phyloP scores from a whole-genome alignment of 1,140 invertebrate genomes.

The Dufourea novaeangliae region DNA sequence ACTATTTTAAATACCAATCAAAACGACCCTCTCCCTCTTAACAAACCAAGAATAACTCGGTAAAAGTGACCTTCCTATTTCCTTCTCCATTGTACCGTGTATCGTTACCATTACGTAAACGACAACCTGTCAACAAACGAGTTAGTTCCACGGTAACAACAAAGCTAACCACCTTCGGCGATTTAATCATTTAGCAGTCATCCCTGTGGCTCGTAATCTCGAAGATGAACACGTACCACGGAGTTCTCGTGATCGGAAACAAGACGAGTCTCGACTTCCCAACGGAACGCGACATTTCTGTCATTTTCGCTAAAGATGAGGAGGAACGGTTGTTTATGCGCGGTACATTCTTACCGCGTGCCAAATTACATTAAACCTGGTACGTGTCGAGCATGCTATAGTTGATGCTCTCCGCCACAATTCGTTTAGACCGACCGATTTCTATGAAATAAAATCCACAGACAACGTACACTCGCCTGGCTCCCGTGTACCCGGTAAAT shows the following conservation, averaged over 20 bases:
- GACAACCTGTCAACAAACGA: background rate
- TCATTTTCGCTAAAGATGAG: constrained; percentile 27
- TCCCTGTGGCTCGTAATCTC: background rate
- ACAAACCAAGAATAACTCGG: too few relatives aligned
- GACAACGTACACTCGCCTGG: too few relatives aligned
- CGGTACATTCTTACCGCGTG: constrained; percentile 15
- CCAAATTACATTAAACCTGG: constrained; percentile 39
- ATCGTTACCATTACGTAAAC: background rate
- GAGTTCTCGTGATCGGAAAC: background rate
- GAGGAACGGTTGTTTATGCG: constrained; percentile 1
- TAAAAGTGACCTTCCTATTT: too few relatives aligned
- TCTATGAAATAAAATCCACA: constrained; percentile 18
- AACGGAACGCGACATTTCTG: constrained; percentile 6
- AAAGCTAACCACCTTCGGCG: background rate
- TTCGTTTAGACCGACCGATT: background rate
- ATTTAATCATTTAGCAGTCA: background rate
- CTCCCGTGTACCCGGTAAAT: background rate
- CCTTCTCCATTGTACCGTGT: background rate
- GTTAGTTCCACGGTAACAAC: background rate
- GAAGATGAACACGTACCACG: background rate
- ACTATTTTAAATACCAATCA: too few relatives aligned
- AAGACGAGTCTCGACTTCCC: background rate
- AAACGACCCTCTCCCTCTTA: too few relatives aligned
- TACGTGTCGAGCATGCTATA: constrained; percentile 39
- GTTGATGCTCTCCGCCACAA: background rate